These are phyloP conservation scores for Saccopteryx bilineata DNA, from an alignment of 2,113 vertebrate species.

Conservation along the genomic window DNA sequence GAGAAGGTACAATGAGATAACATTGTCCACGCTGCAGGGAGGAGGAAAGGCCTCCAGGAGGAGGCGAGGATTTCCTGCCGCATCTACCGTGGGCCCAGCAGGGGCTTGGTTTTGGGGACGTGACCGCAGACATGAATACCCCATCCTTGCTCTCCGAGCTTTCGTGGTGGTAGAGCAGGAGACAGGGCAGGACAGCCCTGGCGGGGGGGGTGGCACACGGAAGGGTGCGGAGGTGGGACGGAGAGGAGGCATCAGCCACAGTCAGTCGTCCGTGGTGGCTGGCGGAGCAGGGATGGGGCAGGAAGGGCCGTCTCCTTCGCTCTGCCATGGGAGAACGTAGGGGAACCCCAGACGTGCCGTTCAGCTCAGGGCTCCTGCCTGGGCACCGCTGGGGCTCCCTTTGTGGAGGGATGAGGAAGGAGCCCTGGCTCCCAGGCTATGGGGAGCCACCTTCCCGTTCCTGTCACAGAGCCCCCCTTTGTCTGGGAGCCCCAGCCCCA, in stretches of 20 bases:
- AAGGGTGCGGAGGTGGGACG: background rate
- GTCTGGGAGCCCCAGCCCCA: background rate
- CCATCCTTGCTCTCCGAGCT: background rate
- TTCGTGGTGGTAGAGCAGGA: background rate
- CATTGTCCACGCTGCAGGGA: background rate
- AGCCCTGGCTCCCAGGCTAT: background rate
- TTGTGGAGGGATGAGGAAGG: background rate
- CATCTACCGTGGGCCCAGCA: background rate
- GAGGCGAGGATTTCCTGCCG: background rate
- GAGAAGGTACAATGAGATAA: background rate
- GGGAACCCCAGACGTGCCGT: background rate
- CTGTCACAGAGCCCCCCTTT: no score
- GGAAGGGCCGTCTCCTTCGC: fast-evolving
- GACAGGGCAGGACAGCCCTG: no score
- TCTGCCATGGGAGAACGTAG: background rate
- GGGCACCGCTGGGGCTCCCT: background rate
- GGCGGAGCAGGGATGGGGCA: background rate
- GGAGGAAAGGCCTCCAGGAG: no score
- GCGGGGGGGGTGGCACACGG: background rate
- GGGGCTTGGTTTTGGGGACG: background rate
- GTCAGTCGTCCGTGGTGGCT: background rate
- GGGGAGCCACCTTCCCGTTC: background rate
- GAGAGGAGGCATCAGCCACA: background rate
- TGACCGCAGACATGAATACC: background rate
- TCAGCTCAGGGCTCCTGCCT: background rate